These are phyloP conservation scores for Metopolophium dirhodum DNA, from an alignment of 1,140 invertebrate genomes.

Conservation along the genomic window DNA sequence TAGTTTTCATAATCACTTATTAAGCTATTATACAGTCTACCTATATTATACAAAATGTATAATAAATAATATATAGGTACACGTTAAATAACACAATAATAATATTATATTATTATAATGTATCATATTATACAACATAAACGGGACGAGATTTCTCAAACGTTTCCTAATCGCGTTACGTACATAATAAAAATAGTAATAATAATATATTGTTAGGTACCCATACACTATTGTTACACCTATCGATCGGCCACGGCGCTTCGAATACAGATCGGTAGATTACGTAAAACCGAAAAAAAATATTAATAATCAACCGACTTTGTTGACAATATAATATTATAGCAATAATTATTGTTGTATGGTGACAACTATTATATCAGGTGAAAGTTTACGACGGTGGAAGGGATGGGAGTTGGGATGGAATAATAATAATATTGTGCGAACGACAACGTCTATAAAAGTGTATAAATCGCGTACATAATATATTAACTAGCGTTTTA, in stretches of 20 bases:
- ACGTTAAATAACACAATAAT: no score
- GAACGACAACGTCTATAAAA: not conserved
- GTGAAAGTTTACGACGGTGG: not conserved
- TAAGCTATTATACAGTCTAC: no score
- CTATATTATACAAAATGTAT: not conserved
- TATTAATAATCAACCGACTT: not conserved
- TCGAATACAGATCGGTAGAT: not conserved
- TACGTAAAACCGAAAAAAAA: conserved; percentile 3
- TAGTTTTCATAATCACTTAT: no score
- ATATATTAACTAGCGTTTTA: not conserved
- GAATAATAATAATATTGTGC: not conserved
- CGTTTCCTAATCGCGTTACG: not conserved
- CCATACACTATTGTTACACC: not conserved
- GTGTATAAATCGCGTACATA: not conserved
- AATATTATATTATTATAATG: no score
- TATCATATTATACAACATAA: not conserved
- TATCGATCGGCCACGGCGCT: not conserved
- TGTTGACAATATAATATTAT: not conserved
- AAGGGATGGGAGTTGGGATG: not conserved
- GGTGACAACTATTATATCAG: not conserved
- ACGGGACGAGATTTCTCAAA: not conserved
- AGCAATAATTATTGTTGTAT: not conserved
- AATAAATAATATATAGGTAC: not conserved
- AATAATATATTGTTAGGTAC: not conserved
- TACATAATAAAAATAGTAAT: not conserved